A percentile compares a stretch with the other conserved stretches of the same genome.
Evolutionary conservation across 2,888 invertebrate species (phyloP).

Genomic region (Caenorhabditis virilis): DNA sequence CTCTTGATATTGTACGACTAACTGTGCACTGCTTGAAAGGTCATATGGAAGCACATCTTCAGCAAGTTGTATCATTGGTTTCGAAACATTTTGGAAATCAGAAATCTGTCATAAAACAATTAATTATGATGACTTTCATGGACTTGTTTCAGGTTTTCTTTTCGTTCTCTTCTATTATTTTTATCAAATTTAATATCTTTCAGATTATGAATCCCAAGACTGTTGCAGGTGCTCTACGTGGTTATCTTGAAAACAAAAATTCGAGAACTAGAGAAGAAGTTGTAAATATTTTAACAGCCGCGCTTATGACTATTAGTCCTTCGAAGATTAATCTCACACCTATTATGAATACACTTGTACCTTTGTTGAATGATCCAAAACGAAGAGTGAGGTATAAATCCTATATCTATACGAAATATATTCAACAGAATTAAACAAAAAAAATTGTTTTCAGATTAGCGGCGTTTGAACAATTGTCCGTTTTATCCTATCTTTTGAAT

Average conservation of each 20-base stretch:
- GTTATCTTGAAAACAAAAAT: conserved; percentile 71
- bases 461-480: conserved; percentile 80
- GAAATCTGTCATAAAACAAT: conserved; percentile 71
- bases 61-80: conserved; percentile 71
- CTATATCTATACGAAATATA: too few species aligned
- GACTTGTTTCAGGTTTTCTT: conserved; percentile 71
- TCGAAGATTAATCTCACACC: conserved; percentile 76
- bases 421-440: too few species aligned
- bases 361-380: conserved; percentile 75
- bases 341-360: conserved; percentile 71
- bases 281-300: conserved; percentile 78
- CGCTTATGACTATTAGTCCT: conserved; percentile 80
- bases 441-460: conserved; percentile 71
- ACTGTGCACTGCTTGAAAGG: conserved; percentile 70
- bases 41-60: conserved; percentile 52
- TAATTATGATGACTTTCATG: conserved; percentile 71
- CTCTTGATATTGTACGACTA: conserved; percentile 71
- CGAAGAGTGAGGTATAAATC: conserved; percentile 75
- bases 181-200: not conserved
- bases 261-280: conserved; percentile 77
- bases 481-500: conserved; percentile 79
- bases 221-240: conserved; percentile 73
- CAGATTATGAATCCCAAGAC: conserved; percentile 70
- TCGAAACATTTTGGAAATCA: conserved; percentile 72
- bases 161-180: too few species aligned